Percentiles rank a stretch among this genome's conserved stretches.
These are phyloP conservation scores for Manacus vitellinus DNA, from an alignment of 2,113 vertebrate species.

Conservation along the genomic window DNA sequence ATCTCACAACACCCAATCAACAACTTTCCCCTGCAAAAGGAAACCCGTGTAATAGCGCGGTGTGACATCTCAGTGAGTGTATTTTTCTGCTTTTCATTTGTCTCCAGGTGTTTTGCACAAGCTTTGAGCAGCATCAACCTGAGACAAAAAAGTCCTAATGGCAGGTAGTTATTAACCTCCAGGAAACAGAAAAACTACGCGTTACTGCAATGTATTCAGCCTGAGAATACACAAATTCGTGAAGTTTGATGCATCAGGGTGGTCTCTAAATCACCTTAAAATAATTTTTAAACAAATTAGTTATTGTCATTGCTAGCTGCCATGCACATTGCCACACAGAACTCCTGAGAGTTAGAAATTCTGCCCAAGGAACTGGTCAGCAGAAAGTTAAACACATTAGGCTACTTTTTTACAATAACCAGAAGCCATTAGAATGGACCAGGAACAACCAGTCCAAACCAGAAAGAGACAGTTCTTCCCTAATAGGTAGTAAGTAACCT, in stretches of 20 bases:
- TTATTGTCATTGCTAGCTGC: neutral
- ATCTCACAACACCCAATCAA: neutral
- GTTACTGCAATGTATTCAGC: neutral
- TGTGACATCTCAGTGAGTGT: neutral
- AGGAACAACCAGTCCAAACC: neutral
- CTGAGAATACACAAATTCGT: neutral
- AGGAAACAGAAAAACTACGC: neutral
- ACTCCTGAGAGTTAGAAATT: neutral
- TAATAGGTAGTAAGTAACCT: neutral
- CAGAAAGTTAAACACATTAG: neutral
- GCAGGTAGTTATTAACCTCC: neutral
- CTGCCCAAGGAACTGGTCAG: neutral
- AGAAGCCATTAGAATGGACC: neutral
- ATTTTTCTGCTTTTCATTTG: neutral
- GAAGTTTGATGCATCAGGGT: neutral
- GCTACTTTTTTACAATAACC: neutral
- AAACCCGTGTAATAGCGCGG: neutral
- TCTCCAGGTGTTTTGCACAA: neutral
- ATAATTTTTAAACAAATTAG: neutral
- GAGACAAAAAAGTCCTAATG: neutral
- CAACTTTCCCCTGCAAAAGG: neutral
- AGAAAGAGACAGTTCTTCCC: neutral
- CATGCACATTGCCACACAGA: neutral
- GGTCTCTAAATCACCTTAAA: neutral
- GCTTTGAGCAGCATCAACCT: neutral